phyloP scores from a whole-genome alignment of 2,797 vertebrate species.

The Schizopygopsis pylzovi region DNA sequence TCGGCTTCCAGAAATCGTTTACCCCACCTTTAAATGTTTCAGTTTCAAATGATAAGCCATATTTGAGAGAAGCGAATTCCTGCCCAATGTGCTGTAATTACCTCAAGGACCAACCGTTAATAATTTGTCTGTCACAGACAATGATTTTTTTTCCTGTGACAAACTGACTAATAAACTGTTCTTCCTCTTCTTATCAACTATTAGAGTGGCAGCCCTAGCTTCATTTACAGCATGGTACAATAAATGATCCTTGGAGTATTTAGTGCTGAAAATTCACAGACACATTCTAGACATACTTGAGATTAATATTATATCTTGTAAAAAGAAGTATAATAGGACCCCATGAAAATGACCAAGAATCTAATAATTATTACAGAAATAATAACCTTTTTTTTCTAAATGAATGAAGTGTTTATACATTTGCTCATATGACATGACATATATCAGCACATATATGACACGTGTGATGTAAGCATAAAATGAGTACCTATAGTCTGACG shows the following conservation, averaged over 20 bases:
- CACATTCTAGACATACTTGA: background rate
- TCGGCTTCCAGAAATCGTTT: no score
- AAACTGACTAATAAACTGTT: background rate
- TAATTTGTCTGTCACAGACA: background rate
- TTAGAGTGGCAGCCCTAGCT: background rate
- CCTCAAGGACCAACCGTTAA: background rate
- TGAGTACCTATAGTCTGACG: conserved; percentile 85
- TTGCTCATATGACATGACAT: background rate
- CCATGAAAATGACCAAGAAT: background rate
- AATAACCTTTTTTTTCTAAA: background rate
- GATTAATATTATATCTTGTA: background rate
- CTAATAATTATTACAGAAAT: background rate
- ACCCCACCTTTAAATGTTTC: background rate
- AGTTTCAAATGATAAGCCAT: no score
- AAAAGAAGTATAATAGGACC: background rate
- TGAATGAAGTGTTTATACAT: background rate
- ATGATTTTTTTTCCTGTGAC: background rate
- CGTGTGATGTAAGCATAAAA: background rate
- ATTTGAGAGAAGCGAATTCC: background rate
- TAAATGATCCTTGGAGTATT: background rate
- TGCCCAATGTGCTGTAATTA: background rate
- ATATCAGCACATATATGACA: background rate
- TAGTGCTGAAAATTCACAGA: background rate
- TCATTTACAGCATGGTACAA: background rate
- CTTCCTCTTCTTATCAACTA: background rate